phyloP scores from a whole-genome alignment of 2,888 invertebrate species.

The Cactoblastis cactorum region DNA sequence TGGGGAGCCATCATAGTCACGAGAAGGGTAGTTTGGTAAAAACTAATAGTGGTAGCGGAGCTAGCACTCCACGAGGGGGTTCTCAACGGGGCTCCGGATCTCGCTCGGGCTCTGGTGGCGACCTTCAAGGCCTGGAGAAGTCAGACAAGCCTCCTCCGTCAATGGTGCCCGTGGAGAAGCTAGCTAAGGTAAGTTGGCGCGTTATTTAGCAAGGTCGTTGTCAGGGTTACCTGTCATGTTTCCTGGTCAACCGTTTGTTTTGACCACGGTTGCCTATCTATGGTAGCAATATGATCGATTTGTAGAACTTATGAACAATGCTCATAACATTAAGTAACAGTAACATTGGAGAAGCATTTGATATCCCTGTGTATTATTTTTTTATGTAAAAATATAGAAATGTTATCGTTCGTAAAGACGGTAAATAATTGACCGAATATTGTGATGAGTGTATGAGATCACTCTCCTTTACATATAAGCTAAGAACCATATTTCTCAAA shows the following conservation, averaged over 20 bases:
- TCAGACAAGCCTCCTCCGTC: constrained; percentile 70
- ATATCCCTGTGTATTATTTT: no score
- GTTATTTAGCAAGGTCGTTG: constrained; percentile 26
- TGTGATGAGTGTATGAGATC: neutral
- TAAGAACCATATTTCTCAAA: neutral
- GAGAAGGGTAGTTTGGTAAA: constrained; percentile 48
- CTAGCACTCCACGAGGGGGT: constrained; percentile 62
- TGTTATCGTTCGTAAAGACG: neutral
- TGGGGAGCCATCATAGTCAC: constrained; percentile 67
- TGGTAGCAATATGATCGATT: neutral
- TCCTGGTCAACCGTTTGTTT: constrained; percentile 22
- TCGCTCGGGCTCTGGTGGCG: constrained; percentile 83
- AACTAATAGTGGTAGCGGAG: constrained; percentile 45
- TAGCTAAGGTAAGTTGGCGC: constrained; percentile 82
- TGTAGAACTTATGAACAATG: neutral
- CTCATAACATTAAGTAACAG: no score
- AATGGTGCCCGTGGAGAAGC: constrained; percentile 86
- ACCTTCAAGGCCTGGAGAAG: constrained; percentile 82
- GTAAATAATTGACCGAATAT: neutral
- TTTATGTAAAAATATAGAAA: no score
- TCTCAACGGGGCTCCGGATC: constrained; percentile 72
- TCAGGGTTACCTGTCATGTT: constrained; percentile 37
- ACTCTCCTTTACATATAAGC: neutral
- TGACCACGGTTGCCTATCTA: neutral
- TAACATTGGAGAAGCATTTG: no score